These are phyloP conservation scores for Maconellicoccus hirsutus DNA, from an alignment of 1,140 invertebrate species.

Conservation along the genomic window DNA sequence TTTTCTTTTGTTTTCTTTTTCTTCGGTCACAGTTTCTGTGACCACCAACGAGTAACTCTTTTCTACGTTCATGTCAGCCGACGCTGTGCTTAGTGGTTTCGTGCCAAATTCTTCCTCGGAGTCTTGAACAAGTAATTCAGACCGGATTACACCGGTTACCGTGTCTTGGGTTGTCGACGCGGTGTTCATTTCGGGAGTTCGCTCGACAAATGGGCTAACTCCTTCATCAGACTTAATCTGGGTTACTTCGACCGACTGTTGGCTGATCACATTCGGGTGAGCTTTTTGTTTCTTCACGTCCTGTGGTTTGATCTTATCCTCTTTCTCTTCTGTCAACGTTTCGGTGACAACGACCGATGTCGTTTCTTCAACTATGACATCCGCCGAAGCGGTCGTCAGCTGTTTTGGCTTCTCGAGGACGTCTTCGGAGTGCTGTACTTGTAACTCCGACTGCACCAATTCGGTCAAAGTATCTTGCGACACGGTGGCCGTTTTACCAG, in stretches of 20 bases:
- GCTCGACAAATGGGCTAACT: not conserved
- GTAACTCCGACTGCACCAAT: not conserved
- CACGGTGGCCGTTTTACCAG: conserved; percentile 29
- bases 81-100: conserved; percentile 26
- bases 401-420: conserved; percentile 33
- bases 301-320: conserved; percentile 31
- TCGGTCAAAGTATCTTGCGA: conserved; percentile 26
- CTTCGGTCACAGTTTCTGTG: conserved; percentile 38
- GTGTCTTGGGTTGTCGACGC: not conserved
- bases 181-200: not conserved
- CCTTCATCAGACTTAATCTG: not conserved
- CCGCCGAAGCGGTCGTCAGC: conserved; percentile 32
- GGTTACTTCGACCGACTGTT: not conserved
- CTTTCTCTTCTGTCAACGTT: conserved; percentile 36
- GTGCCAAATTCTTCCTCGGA: not conserved
- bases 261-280: not conserved
- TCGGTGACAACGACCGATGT: conserved; percentile 39
- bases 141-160: not conserved
- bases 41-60: conserved; percentile 39
- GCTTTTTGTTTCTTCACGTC: conserved; percentile 27
- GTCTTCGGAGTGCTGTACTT: conserved; percentile 33
- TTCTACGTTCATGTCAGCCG: conserved; percentile 36
- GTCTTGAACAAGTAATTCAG: conserved; percentile 7
- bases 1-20: conserved; percentile 32
- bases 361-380: conserved; percentile 36